Evolutionary conservation across 2,113 vertebrate species (phyloP).

Genomic region (Orycteropus afer): DNA sequence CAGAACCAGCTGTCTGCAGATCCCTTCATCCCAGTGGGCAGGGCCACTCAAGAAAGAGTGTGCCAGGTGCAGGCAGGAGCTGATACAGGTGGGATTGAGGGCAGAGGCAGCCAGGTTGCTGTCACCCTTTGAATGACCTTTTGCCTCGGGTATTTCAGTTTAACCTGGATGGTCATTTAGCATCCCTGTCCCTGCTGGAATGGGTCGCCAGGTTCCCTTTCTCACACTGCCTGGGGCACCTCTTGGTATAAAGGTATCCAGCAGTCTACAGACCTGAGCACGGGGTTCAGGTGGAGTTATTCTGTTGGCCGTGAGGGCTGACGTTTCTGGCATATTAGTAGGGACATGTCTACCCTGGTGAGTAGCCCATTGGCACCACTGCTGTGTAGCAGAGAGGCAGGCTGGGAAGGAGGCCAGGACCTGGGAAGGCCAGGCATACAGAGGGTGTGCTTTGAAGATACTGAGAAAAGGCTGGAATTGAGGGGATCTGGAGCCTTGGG

Average conservation of each 20-base stretch:
- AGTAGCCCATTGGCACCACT: neutral
- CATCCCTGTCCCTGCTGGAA: neutral
- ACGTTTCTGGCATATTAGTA: neutral
- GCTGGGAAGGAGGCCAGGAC: rapidly evolving
- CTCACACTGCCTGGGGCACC: neutral
- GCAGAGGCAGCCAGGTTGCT: neutral
- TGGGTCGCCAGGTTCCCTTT: neutral
- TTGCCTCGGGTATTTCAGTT: neutral
- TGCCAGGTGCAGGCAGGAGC: neutral
- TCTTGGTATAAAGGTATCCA: neutral
- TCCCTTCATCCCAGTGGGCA: neutral
- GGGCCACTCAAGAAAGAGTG: neutral
- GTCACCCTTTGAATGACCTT: neutral
- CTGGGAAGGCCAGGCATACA: neutral
- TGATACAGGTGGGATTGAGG: neutral
- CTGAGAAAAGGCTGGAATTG: neutral
- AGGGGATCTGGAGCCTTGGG: neutral
- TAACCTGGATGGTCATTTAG: neutral
- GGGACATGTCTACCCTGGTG: neutral
- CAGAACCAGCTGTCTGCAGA: neutral
- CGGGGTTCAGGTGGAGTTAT: neutral
- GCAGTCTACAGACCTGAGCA: neutral
- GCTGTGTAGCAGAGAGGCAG: neutral
- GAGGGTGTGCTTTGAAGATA: neutral
- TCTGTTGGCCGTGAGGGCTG: neutral